phyloP scores from a whole-genome alignment of 2,797 vertebrate genomes.

The Balearica regulorum region DNA sequence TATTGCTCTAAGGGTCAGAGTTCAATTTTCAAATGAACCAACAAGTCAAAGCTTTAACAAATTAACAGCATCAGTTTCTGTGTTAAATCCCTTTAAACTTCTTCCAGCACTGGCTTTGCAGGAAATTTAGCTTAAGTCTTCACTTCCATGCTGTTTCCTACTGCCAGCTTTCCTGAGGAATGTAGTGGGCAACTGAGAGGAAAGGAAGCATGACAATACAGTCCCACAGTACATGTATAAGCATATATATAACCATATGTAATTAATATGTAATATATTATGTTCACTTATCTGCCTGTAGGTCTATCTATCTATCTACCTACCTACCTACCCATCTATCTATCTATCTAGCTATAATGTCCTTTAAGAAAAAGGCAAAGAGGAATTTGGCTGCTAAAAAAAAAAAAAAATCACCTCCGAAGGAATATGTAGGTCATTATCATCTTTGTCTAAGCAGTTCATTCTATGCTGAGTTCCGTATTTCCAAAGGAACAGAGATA shows the following conservation, averaged over 20 bases:
- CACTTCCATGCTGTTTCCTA: not conserved
- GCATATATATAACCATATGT: not conserved
- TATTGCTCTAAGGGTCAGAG: not conserved
- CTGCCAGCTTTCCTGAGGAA: not conserved
- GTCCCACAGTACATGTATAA: not conserved
- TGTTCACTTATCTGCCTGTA: too few relatives aligned
- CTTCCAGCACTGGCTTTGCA: not conserved
- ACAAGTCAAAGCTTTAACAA: not conserved
- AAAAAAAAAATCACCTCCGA: not conserved
- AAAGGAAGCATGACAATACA: accelerated
- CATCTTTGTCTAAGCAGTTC: not conserved
- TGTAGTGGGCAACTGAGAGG: not conserved
- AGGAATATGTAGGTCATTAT: not conserved
- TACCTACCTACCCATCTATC: not conserved
- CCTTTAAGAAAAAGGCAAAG: not conserved
- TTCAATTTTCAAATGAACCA: not conserved
- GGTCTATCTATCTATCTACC: not conserved
- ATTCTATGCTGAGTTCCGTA: not conserved
- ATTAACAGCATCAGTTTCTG: not conserved
- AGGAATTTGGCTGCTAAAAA: not conserved
- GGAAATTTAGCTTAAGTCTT: not conserved
- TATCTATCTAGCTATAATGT: not conserved
- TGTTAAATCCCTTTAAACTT: not conserved
- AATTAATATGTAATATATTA: not conserved
- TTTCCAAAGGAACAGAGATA: not conserved